Percentiles rank a stretch among this genome's conserved stretches.
Conservation (phyloP, 2,113 vertebrate species). For the Barnardius zonarius region DNA sequence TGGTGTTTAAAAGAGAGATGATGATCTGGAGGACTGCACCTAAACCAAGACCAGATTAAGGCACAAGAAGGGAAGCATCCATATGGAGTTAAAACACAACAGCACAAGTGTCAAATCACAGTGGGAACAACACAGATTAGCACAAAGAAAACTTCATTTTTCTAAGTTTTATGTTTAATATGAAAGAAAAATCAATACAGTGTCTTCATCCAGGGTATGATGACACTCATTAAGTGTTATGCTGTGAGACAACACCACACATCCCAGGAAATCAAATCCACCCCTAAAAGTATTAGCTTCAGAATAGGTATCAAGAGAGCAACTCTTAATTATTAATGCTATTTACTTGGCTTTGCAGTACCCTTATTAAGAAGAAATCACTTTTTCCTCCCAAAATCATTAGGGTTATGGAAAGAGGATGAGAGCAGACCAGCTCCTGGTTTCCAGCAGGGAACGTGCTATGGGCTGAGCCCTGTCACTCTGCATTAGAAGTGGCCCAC, state of each 20-base stretch:
- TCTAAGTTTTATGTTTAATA: not conserved
- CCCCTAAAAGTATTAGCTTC: not conserved
- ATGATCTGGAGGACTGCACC: not conserved
- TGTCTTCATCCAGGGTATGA: not conserved
- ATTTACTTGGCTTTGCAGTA: not conserved
- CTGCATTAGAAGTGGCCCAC: accelerated
- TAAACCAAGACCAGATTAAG: not conserved
- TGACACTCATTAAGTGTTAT: not conserved
- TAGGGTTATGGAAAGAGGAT: accelerated
- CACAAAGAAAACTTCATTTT: not conserved
- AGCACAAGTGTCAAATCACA: not conserved
- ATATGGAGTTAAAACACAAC: not conserved
- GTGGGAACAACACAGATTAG: not conserved
- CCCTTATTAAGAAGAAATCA: not conserved
- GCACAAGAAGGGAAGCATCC: accelerated
- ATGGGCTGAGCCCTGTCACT: not conserved
- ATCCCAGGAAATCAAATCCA: not conserved
- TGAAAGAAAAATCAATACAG: not conserved
- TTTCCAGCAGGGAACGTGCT: not conserved
- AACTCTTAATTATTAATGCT: not conserved
- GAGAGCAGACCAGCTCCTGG: not conserved
- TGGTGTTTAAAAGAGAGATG: not conserved
- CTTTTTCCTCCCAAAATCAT: not conserved
- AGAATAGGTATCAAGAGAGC: not conserved
- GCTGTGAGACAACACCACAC: not conserved